phyloP scores from a whole-genome alignment of 2,888 invertebrate genomes.

The Epistrophe grossulariae region DNA sequence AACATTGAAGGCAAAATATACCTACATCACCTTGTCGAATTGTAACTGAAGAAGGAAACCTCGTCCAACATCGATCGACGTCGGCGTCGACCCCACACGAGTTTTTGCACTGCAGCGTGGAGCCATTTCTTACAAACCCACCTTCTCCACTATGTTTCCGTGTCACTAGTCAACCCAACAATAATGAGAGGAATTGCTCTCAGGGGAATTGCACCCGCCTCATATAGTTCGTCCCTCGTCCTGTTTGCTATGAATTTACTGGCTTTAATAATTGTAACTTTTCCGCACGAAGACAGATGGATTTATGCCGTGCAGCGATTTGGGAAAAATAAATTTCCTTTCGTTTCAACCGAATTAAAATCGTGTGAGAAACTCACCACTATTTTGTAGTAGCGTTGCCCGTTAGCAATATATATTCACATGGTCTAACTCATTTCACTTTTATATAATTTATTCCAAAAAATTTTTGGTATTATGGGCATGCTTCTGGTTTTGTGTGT shows the following conservation, averaged over 20 bases:
- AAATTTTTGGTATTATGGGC: too few relatives aligned
- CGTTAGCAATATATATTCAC: not conserved
- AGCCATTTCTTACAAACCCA: slow-evolving; percentile 49
- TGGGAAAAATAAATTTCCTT: slow-evolving; percentile 54
- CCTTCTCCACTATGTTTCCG: slow-evolving; percentile 3
- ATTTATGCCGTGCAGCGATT: slow-evolving; percentile 20
- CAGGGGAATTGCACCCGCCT: slow-evolving; percentile 19
- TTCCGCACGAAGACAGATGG: slow-evolving; percentile 12
- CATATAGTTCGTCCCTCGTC: not conserved
- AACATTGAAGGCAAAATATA: slow-evolving; percentile 40
- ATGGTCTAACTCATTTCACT: not conserved
- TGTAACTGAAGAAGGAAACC: slow-evolving; percentile 50
- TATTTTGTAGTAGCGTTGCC: not conserved
- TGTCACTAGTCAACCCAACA: slow-evolving; percentile 42
- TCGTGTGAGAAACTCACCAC: slow-evolving; percentile 2
- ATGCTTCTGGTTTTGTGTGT: too few relatives aligned
- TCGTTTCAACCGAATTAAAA: slow-evolving; percentile 68
- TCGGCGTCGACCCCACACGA: slow-evolving; percentile 42
- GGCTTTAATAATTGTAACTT: slow-evolving; percentile 65
- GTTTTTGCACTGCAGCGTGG: slow-evolving; percentile 53
- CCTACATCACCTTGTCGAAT: slow-evolving; percentile 53
- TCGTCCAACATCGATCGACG: not conserved
- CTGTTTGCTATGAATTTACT: slow-evolving; percentile 63
- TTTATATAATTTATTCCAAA: too few relatives aligned
- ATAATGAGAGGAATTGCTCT: slow-evolving; percentile 49